Percentiles rank a stretch among this genome's conserved stretches.
Evolutionary conservation across 2,797 vertebrate species (phyloP).

Genomic region (Scyliorhinus canicula): DNA sequence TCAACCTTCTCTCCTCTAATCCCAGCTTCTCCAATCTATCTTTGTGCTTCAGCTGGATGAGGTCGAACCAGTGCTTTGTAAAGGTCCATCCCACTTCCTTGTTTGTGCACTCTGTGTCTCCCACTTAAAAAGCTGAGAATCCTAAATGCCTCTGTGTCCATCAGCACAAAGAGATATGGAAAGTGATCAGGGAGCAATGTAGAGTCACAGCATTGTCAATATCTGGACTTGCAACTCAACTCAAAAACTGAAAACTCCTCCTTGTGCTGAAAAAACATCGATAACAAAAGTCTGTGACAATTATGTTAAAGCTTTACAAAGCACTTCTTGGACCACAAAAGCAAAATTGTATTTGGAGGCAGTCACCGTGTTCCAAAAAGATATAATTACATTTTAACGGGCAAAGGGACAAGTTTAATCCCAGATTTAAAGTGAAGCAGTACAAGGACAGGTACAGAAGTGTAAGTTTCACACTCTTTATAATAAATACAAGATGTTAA

Average conservation of each 20-base stretch:
- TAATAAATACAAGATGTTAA: neutral
- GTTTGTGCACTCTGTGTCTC: neutral
- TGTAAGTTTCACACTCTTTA: neutral
- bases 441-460: neutral
- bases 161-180: neutral
- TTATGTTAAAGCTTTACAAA: neutral
- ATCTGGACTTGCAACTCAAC: neutral
- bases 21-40: neutral
- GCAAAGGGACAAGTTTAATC: neutral
- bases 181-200: neutral
- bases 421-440: neutral
- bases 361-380: neutral
- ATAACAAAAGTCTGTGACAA: neutral
- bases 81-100: neutral
- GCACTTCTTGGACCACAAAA: no score
- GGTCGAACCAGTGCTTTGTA: neutral
- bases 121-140: neutral
- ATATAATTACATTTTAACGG: neutral
- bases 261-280: neutral
- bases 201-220: neutral
- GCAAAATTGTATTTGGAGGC: neutral
- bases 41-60: neutral
- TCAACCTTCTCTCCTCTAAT: neutral
- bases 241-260: neutral
- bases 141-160: neutral